Evolutionary conservation across 2,888 invertebrate species (phyloP), one percentile per base, ranked within the genome.

Genomic region (Saturnia japonica): DNA sequence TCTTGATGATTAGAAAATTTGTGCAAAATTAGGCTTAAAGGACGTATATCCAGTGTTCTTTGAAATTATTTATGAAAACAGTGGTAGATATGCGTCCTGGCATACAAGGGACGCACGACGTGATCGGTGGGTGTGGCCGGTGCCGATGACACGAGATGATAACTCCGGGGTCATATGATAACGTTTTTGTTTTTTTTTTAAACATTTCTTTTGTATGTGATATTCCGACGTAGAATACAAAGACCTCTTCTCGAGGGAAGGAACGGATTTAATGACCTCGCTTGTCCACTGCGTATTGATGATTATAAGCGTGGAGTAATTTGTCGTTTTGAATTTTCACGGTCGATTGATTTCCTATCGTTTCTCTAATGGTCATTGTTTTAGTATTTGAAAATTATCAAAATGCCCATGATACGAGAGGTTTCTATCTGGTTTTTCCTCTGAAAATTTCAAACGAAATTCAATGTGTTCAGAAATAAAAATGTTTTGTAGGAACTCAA

Each of bases 101-200:
- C 57, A 25, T 60, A 28, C 6, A 28, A 1, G 28, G 28, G 16
- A 60, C 4, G 64, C 40, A 19, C 19, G 64, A 34, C 64, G 40
- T 40, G 40, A 64, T n/a, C 40, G 19, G 40, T 19, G 64, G 40
- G 34, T 64, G 64, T 40, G 64, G 40, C n/a, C 64, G n/a, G 40
- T 64, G 64, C 40, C 40, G 64, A 64, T 64, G 64, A 64, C 64
- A 40, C n/a, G n/a, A 11, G 40, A 40, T 64, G 64, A 64, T 64
- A 64, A 40, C 40, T 40, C 64, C 9, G 40, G 40, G 64, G 34
- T 64, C 64, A 64, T n/a, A 40, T 40, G 64, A 64, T 64, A 40
- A 40, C n/a, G 64, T 64, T 40, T 4, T 60, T 60, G 25, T 60
- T 51, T 8, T 60, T 28, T 60, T 28, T 60, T 28, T 60, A 2